Percentiles rank a stretch among this genome's conserved stretches.
Conservation (phyloP, 2,888 invertebrate species). For the Drosophila prostipennis region DNA sequence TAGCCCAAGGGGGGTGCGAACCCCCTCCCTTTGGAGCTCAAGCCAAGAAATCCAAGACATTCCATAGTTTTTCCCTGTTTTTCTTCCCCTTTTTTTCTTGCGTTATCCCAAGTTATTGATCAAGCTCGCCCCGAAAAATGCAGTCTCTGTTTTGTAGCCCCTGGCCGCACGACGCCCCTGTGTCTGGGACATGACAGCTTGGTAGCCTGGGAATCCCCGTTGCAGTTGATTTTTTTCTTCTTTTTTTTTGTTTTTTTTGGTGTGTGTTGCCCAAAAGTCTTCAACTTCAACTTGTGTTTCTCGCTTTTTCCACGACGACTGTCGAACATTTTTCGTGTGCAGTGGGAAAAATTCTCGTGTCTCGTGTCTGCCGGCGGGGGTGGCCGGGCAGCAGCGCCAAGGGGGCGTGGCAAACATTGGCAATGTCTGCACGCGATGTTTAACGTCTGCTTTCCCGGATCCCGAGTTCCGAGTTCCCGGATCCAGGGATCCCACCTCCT, state of each 20-base stretch:
- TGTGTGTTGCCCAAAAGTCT: constrained; percentile 24
- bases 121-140: constrained; percentile 16
- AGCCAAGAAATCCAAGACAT: constrained; percentile 30
- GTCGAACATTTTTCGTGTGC: constrained; percentile 42
- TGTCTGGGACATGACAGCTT: constrained; percentile 39
- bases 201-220: constrained; percentile 25
- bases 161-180: constrained; percentile 28
- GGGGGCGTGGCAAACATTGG: constrained; percentile 47
- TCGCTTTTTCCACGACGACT: constrained; percentile 41
- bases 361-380: constrained; percentile 20
- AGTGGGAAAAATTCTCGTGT: constrained; percentile 8
- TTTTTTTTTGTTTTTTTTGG: background rate
- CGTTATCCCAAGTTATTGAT: constrained; percentile 35
- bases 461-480: background rate
- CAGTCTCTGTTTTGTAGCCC: constrained; percentile 4
- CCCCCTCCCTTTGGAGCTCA: background rate
- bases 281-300: constrained; percentile 30
- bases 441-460: constrained; percentile 61
- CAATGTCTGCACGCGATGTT: constrained; percentile 75
- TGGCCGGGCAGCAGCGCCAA: constrained; percentile 15
- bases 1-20: constrained; percentile 4
- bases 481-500: constrained; percentile 4
- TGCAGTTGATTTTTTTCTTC: constrained; percentile 11
- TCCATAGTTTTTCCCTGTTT: constrained; percentile 1
- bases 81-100: background rate